phyloP scores from a whole-genome alignment of 2,113 vertebrate species.

The Acinonyx jubatus region DNA sequence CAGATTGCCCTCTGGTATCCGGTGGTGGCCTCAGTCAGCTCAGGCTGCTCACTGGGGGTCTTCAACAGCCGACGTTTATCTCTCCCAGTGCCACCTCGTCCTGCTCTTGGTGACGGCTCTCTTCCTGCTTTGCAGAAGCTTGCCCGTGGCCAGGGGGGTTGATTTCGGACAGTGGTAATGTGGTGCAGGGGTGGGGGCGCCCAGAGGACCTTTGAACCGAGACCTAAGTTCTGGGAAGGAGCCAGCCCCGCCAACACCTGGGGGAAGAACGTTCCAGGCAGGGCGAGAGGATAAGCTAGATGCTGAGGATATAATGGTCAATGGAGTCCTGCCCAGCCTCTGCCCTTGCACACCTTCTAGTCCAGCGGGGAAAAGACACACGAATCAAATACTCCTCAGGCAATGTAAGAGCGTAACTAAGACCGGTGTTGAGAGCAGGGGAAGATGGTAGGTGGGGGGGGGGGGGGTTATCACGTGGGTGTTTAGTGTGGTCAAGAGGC shows the following conservation, averaged over 20 bases:
- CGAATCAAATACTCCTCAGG: neutral
- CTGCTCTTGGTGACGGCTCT: neutral
- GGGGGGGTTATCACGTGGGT: neutral
- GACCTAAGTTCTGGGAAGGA: neutral
- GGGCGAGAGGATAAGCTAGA: neutral
- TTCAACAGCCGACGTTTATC: neutral
- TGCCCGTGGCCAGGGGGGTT: accelerated
- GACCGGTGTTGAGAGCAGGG: neutral
- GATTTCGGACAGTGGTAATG: neutral
- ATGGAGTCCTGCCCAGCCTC: neutral
- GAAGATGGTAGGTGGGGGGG: neutral
- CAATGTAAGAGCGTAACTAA: neutral
- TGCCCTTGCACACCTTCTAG: neutral
- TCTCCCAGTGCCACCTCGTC: neutral
- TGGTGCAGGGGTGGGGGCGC: neutral
- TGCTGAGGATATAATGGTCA: neutral
- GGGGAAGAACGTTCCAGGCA: neutral
- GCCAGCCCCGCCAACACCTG: neutral
- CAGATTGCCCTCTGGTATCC: too few species aligned
- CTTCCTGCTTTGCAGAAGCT: neutral
- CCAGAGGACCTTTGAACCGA: neutral
- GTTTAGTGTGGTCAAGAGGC: neutral
- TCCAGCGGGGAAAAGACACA: neutral
- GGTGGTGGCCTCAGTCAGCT: neutral
- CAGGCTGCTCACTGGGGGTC: neutral